These are phyloP conservation scores for Hydrolagus colliei DNA, from an alignment of 2,797 vertebrate genomes.

Conservation along the genomic window DNA sequence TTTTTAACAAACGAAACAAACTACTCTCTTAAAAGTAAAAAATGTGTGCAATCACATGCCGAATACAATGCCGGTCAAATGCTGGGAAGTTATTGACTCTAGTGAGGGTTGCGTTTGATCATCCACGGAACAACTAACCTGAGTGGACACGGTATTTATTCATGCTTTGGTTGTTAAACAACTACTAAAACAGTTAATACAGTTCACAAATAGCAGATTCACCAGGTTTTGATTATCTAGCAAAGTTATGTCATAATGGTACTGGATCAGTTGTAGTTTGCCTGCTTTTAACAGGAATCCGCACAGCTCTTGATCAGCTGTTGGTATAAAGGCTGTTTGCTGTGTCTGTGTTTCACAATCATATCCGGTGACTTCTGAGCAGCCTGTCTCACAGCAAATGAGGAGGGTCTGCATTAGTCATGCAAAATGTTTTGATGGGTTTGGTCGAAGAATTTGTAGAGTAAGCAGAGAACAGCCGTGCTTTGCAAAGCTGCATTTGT, in stretches of 20 bases:
- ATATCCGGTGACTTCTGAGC: background rate
- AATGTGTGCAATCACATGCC: too few species aligned
- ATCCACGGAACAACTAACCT: slow-evolving; percentile 24
- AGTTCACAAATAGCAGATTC: background rate
- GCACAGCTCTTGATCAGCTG: background rate
- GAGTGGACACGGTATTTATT: background rate
- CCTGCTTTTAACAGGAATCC: too few species aligned
- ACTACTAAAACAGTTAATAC: too few species aligned
- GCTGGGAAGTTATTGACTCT: too few species aligned
- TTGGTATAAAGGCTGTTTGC: background rate
- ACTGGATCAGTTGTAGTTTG: background rate
- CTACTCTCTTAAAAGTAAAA: too few species aligned
- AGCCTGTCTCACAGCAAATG: background rate
- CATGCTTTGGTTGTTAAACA: background rate
- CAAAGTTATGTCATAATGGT: background rate
- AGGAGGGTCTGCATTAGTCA: background rate
- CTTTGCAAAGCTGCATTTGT: background rate
- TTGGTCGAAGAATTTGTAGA: background rate
- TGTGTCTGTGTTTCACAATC: background rate
- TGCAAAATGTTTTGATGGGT: background rate
- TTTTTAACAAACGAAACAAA: too few species aligned
- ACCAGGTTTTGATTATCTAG: background rate
- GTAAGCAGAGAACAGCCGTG: background rate
- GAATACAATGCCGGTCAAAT: too few species aligned
- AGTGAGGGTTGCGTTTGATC: background rate